Base-by-base conservation (phyloP, 1,140 invertebrate species). In the Lineus longissimus region DNA sequence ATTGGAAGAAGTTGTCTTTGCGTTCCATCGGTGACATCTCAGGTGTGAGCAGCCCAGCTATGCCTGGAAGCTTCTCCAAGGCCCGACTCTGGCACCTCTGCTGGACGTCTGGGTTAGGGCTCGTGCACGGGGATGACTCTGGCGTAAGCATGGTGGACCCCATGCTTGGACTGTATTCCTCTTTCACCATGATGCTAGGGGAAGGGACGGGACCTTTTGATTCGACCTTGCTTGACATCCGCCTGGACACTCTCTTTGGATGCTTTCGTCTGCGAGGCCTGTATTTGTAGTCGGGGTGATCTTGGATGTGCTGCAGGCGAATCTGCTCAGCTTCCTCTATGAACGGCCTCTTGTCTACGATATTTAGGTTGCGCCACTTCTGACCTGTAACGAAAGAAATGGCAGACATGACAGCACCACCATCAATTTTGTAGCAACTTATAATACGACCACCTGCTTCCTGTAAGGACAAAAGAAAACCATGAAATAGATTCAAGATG, bases 281-380 rank as follows among this genome's bases (percentile, higher is more conserved):
- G 82, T 99, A 98, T 81, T 98, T 98, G 85, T 98, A 99, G 77
- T 98, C 95, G 0, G 95, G 96, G 78, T 98, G 94, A 76, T 98
- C 94, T 80, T 97, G 96, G 94, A 98, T 98, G 83, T 98, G 96
- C 9, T 97, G 90, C 0, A 94, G 92, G 17, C 96, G 85, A 65
- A 99, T 84, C 70, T 95, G 86, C 83, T 99, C 98, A 22, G 97
- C 97, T 79, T 99, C 96, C 80, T 98, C 96, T 71, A 98, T 97
- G 83, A 98, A 99, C 7, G 95, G 95, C 63, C 95, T 84, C 80
- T 98, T 98, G 73, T 98, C 94, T 0, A 89, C 85, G 74, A 97
- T 94, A 47, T 88, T 91, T 19, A 99, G 85, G 55, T 93, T 85
- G 81, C 97, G 97, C 96, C 96, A 98, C 78, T 98, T 95, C 54